phyloP scores from a whole-genome alignment of 2,888 invertebrate species.

The Drosophila antonietae region DNA sequence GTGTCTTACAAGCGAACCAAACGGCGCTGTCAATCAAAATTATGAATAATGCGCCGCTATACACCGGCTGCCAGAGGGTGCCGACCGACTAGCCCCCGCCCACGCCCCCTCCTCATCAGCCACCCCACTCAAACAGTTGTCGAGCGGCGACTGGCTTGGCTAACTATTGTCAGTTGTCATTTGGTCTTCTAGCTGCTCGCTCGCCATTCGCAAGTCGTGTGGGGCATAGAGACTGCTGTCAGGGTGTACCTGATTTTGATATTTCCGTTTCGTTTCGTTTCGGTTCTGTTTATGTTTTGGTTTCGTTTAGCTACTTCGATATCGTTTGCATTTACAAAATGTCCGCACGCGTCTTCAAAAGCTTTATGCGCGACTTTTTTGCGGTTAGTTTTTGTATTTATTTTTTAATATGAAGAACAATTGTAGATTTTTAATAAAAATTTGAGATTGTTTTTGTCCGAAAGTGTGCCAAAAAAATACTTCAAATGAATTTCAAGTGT shows the following conservation, averaged over 20 bases:
- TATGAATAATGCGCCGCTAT: conserved; percentile 61
- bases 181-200: conserved; percentile 64
- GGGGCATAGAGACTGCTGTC: conserved; percentile 16
- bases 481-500: conserved; percentile 5
- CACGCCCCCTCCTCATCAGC: not conserved
- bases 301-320: not conserved
- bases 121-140: conserved; percentile 18
- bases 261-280: conserved; percentile 2
- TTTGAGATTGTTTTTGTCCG: conserved; percentile 20
- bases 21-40: conserved; percentile 73
- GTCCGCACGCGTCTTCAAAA: conserved; percentile 81
- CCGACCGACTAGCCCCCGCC: not conserved
- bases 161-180: conserved; percentile 74
- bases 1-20: conserved; percentile 31
- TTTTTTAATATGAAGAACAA: not conserved
- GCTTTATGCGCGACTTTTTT: conserved; percentile 83
- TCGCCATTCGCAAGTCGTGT: conserved; percentile 17
- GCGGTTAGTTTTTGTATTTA: conserved; percentile 76
- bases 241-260: conserved; percentile 21
- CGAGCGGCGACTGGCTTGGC: conserved; percentile 52
- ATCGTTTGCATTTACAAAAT: conserved; percentile 56
- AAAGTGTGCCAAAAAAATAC: conserved; percentile 36
- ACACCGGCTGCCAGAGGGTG: conserved; percentile 26
- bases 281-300: not conserved
- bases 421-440: conserved; percentile 16